Evolutionary conservation across 2,113 vertebrate genomes (phyloP).

Genomic region (Dromiciops gliroides): DNA sequence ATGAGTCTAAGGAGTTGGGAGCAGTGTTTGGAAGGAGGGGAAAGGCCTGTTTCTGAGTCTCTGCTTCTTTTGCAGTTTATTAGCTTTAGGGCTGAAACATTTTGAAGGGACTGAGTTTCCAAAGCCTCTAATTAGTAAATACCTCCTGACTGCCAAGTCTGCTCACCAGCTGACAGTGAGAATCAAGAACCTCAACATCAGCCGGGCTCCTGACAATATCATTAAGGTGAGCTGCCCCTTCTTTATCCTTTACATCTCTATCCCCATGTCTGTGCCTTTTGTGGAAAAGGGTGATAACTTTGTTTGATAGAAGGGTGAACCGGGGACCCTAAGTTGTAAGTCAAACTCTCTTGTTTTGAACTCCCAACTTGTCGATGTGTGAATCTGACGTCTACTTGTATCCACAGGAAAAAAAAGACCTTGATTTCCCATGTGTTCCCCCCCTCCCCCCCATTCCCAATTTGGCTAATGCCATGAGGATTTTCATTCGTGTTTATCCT

Average conservation of each 20-base stretch:
- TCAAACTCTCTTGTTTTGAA: background rate
- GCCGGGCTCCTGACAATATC: slow-evolving; percentile 84
- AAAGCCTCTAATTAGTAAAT: slow-evolving; percentile 92
- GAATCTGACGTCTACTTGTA: fast-evolving
- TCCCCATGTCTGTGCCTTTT: background rate
- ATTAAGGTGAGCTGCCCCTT: slow-evolving; percentile 86
- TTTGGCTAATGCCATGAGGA: background rate
- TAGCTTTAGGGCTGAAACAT: slow-evolving; percentile 93
- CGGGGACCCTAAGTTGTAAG: background rate
- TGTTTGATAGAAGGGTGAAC: background rate
- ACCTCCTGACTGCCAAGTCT: slow-evolving; percentile 90
- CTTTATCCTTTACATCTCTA: background rate
- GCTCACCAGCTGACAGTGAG: slow-evolving; percentile 90
- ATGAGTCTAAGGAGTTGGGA: background rate
- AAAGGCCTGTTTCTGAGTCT: background rate
- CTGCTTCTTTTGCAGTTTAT: slow-evolving; percentile 82
- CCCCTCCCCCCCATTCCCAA: fast-evolving
- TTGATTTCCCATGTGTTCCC: background rate
- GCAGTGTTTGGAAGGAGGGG: background rate
- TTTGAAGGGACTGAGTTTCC: slow-evolving; percentile 89
- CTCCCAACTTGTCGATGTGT: background rate
- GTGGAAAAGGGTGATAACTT: background rate
- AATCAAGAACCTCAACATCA: slow-evolving; percentile 90
- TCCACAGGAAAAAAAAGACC: background rate
- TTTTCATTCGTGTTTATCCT: background rate